Evolutionary conservation across 2,797 vertebrate genomes (phyloP).

Genomic region (Xerus rutilus): DNA sequence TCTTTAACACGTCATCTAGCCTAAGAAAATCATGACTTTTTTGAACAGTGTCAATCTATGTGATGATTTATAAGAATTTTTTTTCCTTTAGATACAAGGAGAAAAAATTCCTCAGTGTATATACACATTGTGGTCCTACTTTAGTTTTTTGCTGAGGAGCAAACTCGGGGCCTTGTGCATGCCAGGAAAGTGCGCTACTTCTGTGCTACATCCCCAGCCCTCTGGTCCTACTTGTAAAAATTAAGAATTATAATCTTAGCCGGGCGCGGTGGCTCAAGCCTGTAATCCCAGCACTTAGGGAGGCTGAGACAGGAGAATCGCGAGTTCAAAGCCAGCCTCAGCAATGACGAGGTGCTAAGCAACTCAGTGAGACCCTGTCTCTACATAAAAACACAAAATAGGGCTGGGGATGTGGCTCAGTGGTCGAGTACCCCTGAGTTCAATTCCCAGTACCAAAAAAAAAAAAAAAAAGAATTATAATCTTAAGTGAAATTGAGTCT

Average conservation of each 20-base stretch:
- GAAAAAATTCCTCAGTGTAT: background rate
- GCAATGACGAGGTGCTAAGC: too few species aligned
- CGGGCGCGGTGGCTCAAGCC: too few species aligned
- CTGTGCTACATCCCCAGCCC: too few species aligned
- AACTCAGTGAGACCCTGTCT: too few species aligned
- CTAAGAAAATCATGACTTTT: background rate
- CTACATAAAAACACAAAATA: too few species aligned
- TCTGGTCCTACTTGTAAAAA: background rate
- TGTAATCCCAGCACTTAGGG: too few species aligned
- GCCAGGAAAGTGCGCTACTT: background rate
- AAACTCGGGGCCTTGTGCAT: background rate
- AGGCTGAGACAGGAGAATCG: too few species aligned
- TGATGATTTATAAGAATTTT: background rate
- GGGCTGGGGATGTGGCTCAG: too few species aligned
- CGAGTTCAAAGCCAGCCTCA: too few species aligned
- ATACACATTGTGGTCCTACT: background rate
- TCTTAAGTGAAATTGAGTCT: slow-evolving; percentile 4
- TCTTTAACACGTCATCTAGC: background rate
- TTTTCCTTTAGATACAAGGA: slow-evolving; percentile 47
- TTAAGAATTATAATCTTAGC: background rate
- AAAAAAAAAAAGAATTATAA: background rate
- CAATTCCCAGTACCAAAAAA: too few species aligned
- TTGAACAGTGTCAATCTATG: background rate
- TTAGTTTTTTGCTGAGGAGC: background rate
- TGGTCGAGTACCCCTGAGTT: too few species aligned